A percentile compares a stretch with the other conserved stretches of the same genome.
These are phyloP conservation scores for Pristionchus entomophagus DNA, from an alignment of 2,888 invertebrate genomes.

Conservation along the genomic window DNA sequence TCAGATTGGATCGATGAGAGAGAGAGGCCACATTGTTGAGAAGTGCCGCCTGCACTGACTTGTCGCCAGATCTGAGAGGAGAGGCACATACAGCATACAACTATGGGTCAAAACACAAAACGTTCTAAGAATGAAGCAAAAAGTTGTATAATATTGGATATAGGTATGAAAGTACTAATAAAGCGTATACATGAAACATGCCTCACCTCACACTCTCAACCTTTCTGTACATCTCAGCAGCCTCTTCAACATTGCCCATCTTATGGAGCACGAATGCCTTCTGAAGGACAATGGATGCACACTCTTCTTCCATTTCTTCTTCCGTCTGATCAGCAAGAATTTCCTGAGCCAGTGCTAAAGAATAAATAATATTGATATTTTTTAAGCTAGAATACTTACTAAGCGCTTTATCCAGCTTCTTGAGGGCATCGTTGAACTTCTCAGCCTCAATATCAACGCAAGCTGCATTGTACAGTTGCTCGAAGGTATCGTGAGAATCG, in stretches of 20 bases:
- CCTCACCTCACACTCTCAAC: slow-evolving; percentile 57
- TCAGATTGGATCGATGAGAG: slow-evolving; percentile 95
- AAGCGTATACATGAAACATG: too few relatives aligned
- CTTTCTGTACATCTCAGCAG: slow-evolving; percentile 64
- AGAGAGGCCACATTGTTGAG: slow-evolving; percentile 94
- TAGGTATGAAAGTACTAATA: too few relatives aligned
- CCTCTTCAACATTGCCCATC: slow-evolving; percentile 63
- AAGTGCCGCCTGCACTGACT: slow-evolving; percentile 90
- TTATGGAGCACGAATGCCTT: slow-evolving; percentile 80
- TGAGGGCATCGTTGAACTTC: slow-evolving; percentile 84
- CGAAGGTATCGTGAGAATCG: slow-evolving; percentile 84
- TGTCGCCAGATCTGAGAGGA: slow-evolving; percentile 85
- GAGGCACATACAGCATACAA: neutral
- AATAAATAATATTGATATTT: too few relatives aligned
- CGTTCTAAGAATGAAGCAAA: too few relatives aligned
- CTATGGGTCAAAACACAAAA: too few relatives aligned
- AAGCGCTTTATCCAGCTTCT: slow-evolving; percentile 82
- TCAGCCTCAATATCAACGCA: slow-evolving; percentile 85
- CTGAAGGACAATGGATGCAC: slow-evolving; percentile 92
- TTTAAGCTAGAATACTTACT: slow-evolving; percentile 73
- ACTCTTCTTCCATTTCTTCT: slow-evolving; percentile 93
- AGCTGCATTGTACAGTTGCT: slow-evolving; percentile 91
- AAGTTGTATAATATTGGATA: too few relatives aligned
- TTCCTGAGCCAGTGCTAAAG: slow-evolving; percentile 85
- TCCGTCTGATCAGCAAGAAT: slow-evolving; percentile 85